Percentiles rank a stretch among this genome's conserved stretches.
Evolutionary conservation across 2,888 invertebrate genomes (phyloP).

Genomic region (Luperina nickerlii): DNA sequence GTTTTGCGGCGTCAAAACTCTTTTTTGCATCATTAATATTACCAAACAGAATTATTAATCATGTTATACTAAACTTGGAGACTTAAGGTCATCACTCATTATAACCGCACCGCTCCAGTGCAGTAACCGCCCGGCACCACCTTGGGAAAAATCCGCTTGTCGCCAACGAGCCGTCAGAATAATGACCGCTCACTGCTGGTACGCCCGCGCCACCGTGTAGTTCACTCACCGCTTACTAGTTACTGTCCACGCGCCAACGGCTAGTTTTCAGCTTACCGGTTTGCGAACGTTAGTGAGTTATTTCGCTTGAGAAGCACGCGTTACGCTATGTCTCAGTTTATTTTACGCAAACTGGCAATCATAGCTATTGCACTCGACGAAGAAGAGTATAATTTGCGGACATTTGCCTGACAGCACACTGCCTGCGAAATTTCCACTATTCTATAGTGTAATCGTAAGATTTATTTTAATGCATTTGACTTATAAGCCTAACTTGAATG

Average conservation of each 20-base stretch:
- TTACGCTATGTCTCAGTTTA: not conserved
- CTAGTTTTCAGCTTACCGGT: not conserved
- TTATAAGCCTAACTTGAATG: not conserved
- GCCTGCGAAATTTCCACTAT: not conserved
- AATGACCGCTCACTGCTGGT: not conserved
- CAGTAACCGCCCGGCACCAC: not conserved
- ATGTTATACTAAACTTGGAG: not conserved
- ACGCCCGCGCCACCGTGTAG: not conserved
- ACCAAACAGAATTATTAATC: not conserved
- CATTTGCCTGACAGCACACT: too few species aligned
- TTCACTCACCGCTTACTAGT: not conserved
- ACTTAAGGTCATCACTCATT: not conserved
- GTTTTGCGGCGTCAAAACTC: not conserved
- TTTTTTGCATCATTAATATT: not conserved
- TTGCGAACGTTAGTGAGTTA: not conserved
- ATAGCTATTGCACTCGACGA: too few species aligned
- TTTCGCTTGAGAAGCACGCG: not conserved
- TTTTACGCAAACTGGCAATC: not conserved
- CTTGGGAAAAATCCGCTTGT: not conserved
- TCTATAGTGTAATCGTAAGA: not conserved
- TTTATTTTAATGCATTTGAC: not conserved
- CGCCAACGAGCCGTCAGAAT: not conserved
- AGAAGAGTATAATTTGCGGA: too few species aligned
- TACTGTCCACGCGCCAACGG: not conserved
- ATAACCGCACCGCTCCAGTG: not conserved